These are phyloP conservation scores for Oxycera nigricornis DNA, from an alignment of 2,888 invertebrate genomes.

Conservation along the genomic window DNA sequence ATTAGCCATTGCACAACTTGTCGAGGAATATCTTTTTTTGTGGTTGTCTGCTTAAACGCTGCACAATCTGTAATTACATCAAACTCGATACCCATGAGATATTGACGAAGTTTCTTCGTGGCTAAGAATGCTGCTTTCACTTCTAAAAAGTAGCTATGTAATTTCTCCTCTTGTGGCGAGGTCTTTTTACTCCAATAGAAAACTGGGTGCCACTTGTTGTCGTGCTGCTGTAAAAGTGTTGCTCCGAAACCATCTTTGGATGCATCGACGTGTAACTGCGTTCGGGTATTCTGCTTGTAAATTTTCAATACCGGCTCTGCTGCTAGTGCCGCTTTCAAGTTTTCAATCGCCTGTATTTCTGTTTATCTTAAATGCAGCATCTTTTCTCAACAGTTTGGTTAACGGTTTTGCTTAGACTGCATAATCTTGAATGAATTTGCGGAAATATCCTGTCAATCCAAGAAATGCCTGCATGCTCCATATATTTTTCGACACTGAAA, in stretches of 20 bases:
- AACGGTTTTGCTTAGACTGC: too few relatives aligned
- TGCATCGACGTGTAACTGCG: neutral
- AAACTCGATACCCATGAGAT: conserved; percentile 8
- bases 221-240: neutral
- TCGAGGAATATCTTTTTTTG: neutral
- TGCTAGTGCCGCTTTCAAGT: too few relatives aligned
- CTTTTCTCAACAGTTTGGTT: neutral
- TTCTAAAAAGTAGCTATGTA: conserved; percentile 44
- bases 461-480: neutral
- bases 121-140: conserved; percentile 38
- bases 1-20: neutral
- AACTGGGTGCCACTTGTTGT: conserved; percentile 27
- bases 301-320: too few relatives aligned
- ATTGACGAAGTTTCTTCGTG: too few relatives aligned
- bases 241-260: neutral
- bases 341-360: neutral
- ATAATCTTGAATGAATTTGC: neutral
- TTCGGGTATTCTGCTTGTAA: too few relatives aligned
- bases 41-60: neutral
- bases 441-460: neutral
- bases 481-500: neutral
- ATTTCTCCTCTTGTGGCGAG: conserved; percentile 15
- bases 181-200: conserved; percentile 43
- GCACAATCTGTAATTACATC: neutral
- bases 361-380: neutral